Evolutionary conservation across 2,113 vertebrate species (phyloP), one percentile per base, ranked within the genome.

Genomic region (Channa maculata): DNA sequence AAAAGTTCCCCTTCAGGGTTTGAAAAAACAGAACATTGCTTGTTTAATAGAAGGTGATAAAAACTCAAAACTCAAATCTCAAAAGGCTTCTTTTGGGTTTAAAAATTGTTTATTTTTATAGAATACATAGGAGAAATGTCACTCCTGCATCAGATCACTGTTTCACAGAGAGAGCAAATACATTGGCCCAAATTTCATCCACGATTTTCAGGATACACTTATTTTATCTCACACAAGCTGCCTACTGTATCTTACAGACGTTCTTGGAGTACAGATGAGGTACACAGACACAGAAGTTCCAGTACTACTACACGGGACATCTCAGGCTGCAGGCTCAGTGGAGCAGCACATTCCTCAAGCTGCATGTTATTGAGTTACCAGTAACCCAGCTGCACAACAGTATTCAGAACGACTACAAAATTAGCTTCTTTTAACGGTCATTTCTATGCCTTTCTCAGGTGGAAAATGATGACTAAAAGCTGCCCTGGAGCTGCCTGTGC

Each of bases 41-140:
- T 37, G 13, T 55, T 68, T 41, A 59, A 11, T 41, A 9, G 9
- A 49, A 44, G 11, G 37, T 66, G 43, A 48, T 36, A 24, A 44
- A 64, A 66, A 11, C 41, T 45, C 37, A 39, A 51, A 43, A 24
- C 24, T 24, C 39, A 80, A 38, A 6, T 54, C 41, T 51, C 12
- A 8, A 59, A 59, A 77, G 38, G 12, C 13, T 24, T 4, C 9
- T 75, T 79, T 84, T 55, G 83, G 62, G 82, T 84, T 78, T 63
- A 71, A 89, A 88, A 84, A 75, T 80, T 71, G 53, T 91, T 92
- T 91, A 77, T 86, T 90, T 87, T 69, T 83, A 83, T 60, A 80
- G 13, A 45, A 78, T 86, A 85, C 71, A 83, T 79, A 87, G 87
- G 80, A 86, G 92, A 91, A 86, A 80, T 50, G 50, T 55, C 48